These are phyloP conservation scores for Clytia hemisphaerica DNA, from an alignment of 30 jellyfish, hydroid and myxozoan genomes.

Conservation along the genomic window DNA sequence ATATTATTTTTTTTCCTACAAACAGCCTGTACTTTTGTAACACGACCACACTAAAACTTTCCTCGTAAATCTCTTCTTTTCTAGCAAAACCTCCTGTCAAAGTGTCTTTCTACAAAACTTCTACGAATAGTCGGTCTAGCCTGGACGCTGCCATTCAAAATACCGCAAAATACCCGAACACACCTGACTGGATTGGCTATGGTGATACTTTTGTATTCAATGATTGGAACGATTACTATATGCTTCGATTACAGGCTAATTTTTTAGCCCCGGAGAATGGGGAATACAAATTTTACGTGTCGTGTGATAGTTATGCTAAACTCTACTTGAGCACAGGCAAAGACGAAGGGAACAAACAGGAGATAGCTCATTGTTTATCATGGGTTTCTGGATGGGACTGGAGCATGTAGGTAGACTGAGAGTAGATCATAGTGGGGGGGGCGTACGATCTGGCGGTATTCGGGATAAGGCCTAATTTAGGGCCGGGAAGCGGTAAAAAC, in stretches of 20 bases:
- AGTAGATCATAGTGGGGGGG: too few relatives aligned
- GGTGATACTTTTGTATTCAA: slow-evolving; percentile 48
- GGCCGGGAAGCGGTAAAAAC: too few relatives aligned
- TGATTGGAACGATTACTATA: slow-evolving; percentile 54
- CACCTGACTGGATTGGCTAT: slow-evolving; percentile 38
- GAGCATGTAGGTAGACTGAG: slow-evolving; percentile 34
- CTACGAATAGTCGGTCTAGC: too few relatives aligned
- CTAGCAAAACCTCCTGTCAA: too few relatives aligned
- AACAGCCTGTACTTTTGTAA: too few relatives aligned
- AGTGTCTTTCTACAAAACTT: too few relatives aligned
- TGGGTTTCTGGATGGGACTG: slow-evolving; percentile 25
- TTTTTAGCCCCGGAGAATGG: slow-evolving; percentile 64
- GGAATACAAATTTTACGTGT: slow-evolving; percentile 21
- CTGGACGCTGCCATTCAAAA: too few relatives aligned
- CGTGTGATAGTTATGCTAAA: slow-evolving; percentile 42
- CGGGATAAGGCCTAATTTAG: too few relatives aligned
- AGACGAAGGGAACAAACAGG: slow-evolving; percentile 8
- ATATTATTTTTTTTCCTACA: too few relatives aligned
- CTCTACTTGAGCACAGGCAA: slow-evolving; percentile 44
- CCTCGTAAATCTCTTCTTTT: too few relatives aligned
- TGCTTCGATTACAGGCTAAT: slow-evolving; percentile 30
- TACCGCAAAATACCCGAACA: slow-evolving; percentile 52
- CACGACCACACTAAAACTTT: too few relatives aligned
- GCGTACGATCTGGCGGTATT: too few relatives aligned
- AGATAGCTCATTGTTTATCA: slow-evolving; percentile 8